A percentile compares a stretch with the other conserved stretches of the same genome.
These are phyloP conservation scores for Arctocebus calabarensis DNA, from an alignment of 2,797 vertebrate genomes.

Conservation along the genomic window DNA sequence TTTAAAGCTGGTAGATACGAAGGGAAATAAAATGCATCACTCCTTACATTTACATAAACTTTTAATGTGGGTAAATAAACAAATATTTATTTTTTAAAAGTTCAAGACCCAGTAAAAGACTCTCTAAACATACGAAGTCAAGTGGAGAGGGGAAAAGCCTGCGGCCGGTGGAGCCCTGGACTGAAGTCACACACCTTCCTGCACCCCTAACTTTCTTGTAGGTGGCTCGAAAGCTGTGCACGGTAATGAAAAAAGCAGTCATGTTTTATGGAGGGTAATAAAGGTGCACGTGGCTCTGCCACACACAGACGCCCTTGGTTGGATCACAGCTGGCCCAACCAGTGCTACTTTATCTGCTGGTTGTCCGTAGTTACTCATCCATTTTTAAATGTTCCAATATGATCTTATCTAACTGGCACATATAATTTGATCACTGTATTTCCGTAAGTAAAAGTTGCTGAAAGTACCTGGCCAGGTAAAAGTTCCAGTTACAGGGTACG, in stretches of 20 bases:
- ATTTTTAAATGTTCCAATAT: conserved; percentile 78
- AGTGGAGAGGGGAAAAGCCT: rapidly evolving
- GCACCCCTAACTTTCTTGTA: not conserved
- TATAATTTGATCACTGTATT: conserved; percentile 68
- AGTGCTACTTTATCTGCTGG: conserved; percentile 61
- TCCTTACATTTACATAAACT: not conserved
- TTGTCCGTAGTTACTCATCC: conserved; percentile 74
- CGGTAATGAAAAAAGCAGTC: rapidly evolving
- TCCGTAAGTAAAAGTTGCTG: conserved; percentile 53
- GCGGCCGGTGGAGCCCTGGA: not conserved
- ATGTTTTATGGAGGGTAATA: not conserved
- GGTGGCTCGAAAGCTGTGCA: not conserved
- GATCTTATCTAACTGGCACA: conserved; percentile 72
- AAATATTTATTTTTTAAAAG: not conserved
- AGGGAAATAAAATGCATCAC: not conserved
- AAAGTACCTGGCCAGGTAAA: not conserved
- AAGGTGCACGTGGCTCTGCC: not conserved
- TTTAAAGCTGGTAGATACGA: not conserved
- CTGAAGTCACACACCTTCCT: rapidly evolving
- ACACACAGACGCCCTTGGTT: not conserved
- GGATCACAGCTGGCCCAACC: conserved; percentile 37
- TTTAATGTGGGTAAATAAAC: not conserved
- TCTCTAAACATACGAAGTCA: rapidly evolving
- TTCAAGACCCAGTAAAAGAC: not conserved
- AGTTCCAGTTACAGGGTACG: not conserved